These are phyloP conservation scores for Frankliniella intonsa DNA, from an alignment of 2,888 invertebrate species.

Conservation along the genomic window DNA sequence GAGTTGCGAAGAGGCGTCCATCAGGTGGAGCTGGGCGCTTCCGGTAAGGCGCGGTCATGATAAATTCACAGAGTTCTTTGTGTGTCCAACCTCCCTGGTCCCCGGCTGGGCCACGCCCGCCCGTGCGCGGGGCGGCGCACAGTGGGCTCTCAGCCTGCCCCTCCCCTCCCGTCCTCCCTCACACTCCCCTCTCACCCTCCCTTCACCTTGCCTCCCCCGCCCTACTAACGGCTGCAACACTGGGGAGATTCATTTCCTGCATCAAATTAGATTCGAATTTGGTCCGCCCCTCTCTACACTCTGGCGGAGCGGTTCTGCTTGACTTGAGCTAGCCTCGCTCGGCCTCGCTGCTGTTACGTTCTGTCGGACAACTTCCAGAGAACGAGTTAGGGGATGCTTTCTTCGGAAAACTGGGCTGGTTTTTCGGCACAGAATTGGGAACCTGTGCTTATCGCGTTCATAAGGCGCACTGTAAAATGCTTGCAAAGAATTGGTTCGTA, in stretches of 20 bases:
- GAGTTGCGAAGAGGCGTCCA: no score
- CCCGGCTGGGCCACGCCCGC: background rate
- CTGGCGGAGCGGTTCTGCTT: background rate
- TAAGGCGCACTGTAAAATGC: no score
- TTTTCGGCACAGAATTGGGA: no score
- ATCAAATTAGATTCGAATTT: background rate
- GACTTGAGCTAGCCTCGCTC: no score
- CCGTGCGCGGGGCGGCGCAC: background rate
- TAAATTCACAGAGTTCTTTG: background rate
- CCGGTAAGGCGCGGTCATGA: background rate
- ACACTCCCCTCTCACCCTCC: background rate
- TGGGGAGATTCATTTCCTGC: background rate
- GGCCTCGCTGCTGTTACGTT: no score
- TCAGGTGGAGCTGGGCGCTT: background rate
- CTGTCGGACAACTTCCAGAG: no score
- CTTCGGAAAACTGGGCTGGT: no score
- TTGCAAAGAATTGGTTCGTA: no score
- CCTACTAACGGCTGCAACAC: background rate
- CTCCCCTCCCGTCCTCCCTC: background rate
- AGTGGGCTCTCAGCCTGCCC: background rate
- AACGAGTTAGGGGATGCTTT: no score
- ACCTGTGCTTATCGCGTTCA: no score
- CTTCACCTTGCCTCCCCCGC: background rate
- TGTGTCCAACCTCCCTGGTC: background rate
- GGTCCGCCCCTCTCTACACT: background rate